Evolutionary conservation across 2,888 invertebrate genomes (phyloP).

Genomic region (Microplitis deprimator): DNA sequence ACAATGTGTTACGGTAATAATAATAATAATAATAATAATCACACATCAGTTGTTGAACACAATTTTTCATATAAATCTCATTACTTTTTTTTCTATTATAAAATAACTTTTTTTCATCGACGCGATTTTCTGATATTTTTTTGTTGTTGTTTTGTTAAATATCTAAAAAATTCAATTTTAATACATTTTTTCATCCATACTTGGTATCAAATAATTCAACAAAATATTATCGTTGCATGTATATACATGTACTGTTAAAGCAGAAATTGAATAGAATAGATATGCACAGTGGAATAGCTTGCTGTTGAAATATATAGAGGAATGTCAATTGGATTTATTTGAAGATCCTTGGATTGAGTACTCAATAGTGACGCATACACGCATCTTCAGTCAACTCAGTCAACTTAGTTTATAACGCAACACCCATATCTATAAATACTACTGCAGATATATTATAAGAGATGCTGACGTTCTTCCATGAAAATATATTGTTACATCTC

Average conservation of each 20-base stretch:
- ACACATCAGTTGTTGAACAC: neutral
- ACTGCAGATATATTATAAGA: constrained; percentile 17
- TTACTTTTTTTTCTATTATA: neutral
- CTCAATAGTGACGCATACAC: constrained; percentile 26
- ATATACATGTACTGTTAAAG: neutral
- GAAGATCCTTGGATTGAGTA: constrained; percentile 28
- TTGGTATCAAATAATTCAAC: neutral
- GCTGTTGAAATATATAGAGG: constrained; percentile 31
- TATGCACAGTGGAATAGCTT: constrained; percentile 8
- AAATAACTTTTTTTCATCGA: too few relatives aligned
- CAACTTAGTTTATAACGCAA: neutral
- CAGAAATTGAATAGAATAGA: constrained; percentile 11
- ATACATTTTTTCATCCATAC: neutral
- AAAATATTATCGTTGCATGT: neutral
- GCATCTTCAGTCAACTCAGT: constrained; percentile 22
- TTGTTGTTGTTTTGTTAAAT: too few relatives aligned
- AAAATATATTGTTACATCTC: constrained; percentile 36
- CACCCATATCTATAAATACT: neutral
- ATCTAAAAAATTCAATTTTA: too few relatives aligned
- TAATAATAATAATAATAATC: neutral
- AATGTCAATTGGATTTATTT: constrained; percentile 42
- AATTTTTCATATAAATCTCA: neutral
- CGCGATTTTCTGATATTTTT: too few relatives aligned
- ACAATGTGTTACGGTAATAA: neutral
- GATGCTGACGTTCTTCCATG: constrained; percentile 33